Percentiles rank a stretch among this genome's conserved stretches.
phyloP scores from a whole-genome alignment of 2,797 vertebrate species.

The Columba guinea region DNA sequence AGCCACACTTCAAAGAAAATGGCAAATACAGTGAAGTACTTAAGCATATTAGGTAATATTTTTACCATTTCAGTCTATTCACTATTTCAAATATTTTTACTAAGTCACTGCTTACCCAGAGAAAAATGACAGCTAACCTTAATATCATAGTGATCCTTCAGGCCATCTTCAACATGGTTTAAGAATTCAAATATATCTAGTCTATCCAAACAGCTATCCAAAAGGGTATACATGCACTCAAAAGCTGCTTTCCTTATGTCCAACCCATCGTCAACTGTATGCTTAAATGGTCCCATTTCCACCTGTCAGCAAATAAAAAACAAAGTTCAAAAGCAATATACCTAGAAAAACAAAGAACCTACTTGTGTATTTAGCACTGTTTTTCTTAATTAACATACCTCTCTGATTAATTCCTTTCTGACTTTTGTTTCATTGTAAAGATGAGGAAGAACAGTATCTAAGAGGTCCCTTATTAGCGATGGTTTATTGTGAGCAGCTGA shows the following conservation, averaged over 20 bases:
- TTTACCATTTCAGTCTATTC: not conserved
- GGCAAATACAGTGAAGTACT: not conserved
- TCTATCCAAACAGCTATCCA: slow-evolving; percentile 91
- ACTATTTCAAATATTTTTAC: not conserved
- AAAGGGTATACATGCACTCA: slow-evolving; percentile 92
- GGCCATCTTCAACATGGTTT: slow-evolving; percentile 92
- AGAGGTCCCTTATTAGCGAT: slow-evolving; percentile 88
- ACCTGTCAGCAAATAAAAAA: slow-evolving; percentile 76
- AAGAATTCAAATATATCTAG: slow-evolving; percentile 93
- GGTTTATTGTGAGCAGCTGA: slow-evolving; percentile 93
- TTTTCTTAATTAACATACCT: slow-evolving; percentile 72
- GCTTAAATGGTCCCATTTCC: slow-evolving; percentile 93
- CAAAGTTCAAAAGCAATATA: not conserved
- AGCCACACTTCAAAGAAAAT: not conserved
- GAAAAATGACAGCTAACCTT: slow-evolving; percentile 81
- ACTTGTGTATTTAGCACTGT: not conserved
- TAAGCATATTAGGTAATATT: not conserved
- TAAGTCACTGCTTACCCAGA: not conserved
- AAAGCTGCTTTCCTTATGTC: slow-evolving; percentile 92
- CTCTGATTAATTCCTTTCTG: slow-evolving; percentile 90
- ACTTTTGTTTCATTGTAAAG: slow-evolving; percentile 95
- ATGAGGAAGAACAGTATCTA: slow-evolving; percentile 90
- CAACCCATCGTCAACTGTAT: slow-evolving; percentile 90
- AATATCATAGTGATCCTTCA: slow-evolving; percentile 94
- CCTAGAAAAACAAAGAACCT: not conserved